phyloP scores from a whole-genome alignment of 2,888 invertebrate species.

The Papilio protenor region DNA sequence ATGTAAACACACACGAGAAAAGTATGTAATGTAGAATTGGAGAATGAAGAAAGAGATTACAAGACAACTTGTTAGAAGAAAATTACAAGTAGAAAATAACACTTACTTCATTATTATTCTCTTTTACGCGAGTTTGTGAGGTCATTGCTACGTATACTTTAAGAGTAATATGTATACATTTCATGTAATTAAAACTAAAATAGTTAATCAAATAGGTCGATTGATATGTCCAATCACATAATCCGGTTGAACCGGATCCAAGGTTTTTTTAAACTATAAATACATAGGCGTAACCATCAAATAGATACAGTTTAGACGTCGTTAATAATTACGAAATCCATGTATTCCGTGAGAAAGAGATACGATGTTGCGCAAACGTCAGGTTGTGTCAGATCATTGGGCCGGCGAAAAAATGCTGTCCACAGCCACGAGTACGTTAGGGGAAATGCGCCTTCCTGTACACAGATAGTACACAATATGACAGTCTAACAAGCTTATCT shows the following conservation, averaged over 20 bases:
- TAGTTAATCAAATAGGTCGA: background rate
- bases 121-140: no score
- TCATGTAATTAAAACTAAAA: background rate
- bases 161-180: background rate
- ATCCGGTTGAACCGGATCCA: background rate
- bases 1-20: background rate
- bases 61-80: background rate
- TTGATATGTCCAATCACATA: background rate
- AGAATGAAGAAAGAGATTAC: background rate
- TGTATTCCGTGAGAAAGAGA: slow-evolving; percentile 27
- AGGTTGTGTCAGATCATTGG: slow-evolving; percentile 21
- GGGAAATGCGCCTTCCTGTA: slow-evolving; percentile 27
- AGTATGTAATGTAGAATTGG: background rate
- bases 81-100: background rate
- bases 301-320: slow-evolving; percentile 14
- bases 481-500: background rate
- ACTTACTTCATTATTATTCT: no score
- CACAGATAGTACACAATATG: background rate
- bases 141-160: background rate
- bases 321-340: slow-evolving; percentile 31
- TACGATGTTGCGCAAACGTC: slow-evolving; percentile 18
- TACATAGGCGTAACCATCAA: background rate
- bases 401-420: slow-evolving; percentile 39
- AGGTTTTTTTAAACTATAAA: background rate
- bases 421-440: background rate